Evolutionary conservation across 2,888 invertebrate genomes (phyloP), one percentile per base, ranked within the genome.

Genomic region (Theodoxus fluviatilis): DNA sequence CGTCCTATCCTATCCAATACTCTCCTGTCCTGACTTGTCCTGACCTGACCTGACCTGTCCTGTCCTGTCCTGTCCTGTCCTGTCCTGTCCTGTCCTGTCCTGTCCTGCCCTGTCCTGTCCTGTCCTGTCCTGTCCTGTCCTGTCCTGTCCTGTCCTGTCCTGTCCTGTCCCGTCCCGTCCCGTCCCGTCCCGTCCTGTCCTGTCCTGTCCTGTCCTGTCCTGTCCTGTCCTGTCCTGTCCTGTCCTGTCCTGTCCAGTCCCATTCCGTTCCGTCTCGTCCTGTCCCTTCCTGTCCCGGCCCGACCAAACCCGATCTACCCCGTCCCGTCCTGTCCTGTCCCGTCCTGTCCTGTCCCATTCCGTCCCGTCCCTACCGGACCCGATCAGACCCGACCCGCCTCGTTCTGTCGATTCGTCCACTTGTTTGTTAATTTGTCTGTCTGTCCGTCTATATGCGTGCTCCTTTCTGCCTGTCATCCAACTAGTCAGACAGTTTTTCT

Each of bases 41-140:
- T 61, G 43, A 33, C 68, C 37, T 61, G 43, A 31, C 61, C 35
- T 68, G 59, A 31, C 61, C 55, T 68, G 59, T 43, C 67, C 33
- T 57, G 57, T 38, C 67, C 47, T 55, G 57, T 68, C 67, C 47
- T 68, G 38, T 55, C 57, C 33, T 68, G 67, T 68, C 57, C 33
- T 57, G 57, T 68, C 67, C 47, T 68, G 38, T 55, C 67, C 55
- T 68, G 68, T 40, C 61, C 55, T 59, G 59, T 43, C 68, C 55
- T 61, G 43, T 43, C 68, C 37, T 61, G 43, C 31, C 61, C 35
- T 68, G 59, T 40, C 61, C 55, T 68, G 59, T 43, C 68, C 55
- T 68, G 59, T 61, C 61, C 55, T 68, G 59, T 68, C 68, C 37
- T 61, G 61, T 31, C 68, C 55, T 68, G 59, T 61, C 59, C 35